phyloP scores from a whole-genome alignment of 2,888 invertebrate species.

The Epinotia brunnichana region DNA sequence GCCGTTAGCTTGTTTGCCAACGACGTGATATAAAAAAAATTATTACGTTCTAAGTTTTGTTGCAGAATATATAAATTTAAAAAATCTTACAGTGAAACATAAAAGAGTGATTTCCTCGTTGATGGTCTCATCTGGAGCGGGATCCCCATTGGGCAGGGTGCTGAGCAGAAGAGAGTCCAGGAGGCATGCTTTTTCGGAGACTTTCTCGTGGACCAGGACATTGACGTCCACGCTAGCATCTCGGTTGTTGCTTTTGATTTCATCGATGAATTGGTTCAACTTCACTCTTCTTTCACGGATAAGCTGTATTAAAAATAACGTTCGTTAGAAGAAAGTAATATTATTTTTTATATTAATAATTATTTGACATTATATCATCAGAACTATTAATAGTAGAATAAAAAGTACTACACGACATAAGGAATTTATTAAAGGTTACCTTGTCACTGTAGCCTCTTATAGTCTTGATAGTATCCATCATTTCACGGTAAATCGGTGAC shows the following conservation, averaged over 20 bases:
- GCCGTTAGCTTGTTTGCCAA: too few species aligned
- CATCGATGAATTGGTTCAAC: slow-evolving; percentile 49
- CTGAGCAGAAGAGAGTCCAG: slow-evolving; percentile 55
- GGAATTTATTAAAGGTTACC: slow-evolving; percentile 45
- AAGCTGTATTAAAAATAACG: slow-evolving; percentile 47
- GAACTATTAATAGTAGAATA: neutral
- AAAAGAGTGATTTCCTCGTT: slow-evolving; percentile 56
- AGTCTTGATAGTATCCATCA: slow-evolving; percentile 51
- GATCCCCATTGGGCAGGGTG: slow-evolving; percentile 50
- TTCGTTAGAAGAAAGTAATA: neutral
- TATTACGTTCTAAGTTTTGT: too few species aligned
- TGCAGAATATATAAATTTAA: neutral
- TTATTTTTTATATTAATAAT: too few species aligned
- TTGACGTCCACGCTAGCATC: slow-evolving; percentile 45
- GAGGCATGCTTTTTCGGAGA: slow-evolving; percentile 49
- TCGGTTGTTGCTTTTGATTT: slow-evolving; percentile 52
- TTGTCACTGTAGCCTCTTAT: slow-evolving; percentile 50
- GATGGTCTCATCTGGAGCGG: slow-evolving; percentile 53
- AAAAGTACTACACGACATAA: neutral
- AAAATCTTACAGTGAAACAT: slow-evolving; percentile 53
- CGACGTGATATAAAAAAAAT: too few species aligned
- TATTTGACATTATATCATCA: too few species aligned
- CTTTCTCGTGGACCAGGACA: slow-evolving; percentile 46
- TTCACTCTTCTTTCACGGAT: slow-evolving; percentile 50
- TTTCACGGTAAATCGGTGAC: slow-evolving; percentile 53